phyloP scores from a whole-genome alignment of 1,140 invertebrate species.

The Coelopa frigida region DNA sequence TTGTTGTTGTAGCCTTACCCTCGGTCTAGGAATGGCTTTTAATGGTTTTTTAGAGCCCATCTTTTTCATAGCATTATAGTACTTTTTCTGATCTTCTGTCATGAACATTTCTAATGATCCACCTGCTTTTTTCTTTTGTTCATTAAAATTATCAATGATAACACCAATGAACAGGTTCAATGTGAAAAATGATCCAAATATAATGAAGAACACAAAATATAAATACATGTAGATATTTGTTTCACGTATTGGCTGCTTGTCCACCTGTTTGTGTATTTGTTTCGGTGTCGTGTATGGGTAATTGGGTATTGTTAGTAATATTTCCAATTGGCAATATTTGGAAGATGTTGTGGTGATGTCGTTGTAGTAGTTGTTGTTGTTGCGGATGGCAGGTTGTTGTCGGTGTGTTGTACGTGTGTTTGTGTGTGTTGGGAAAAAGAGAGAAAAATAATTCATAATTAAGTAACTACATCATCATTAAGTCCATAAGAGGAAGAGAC shows the following conservation, averaged over 20 bases:
- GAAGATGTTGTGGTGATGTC: slow-evolving; percentile 2
- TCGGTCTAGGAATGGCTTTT: slow-evolving; percentile 95
- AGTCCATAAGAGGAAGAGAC: neutral
- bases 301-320: no score
- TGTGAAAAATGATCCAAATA: slow-evolving; percentile 96
- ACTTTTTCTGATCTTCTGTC: slow-evolving; percentile 99
- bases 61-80: slow-evolving; percentile 99
- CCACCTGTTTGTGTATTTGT: slow-evolving; percentile 53
- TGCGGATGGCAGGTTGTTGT: slow-evolving; percentile 1
- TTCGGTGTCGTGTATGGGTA: no score
- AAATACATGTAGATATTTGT: slow-evolving; percentile 95
- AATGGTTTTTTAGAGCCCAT: slow-evolving; percentile 97
- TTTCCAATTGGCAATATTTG: neutral
- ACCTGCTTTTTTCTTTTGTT: slow-evolving; percentile 98
- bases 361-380: neutral
- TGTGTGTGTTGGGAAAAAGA: slow-evolving; percentile 11
- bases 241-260: slow-evolving; percentile 87
- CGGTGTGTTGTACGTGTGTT: slow-evolving; percentile 1
- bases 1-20: slow-evolving; percentile 55
- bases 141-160: slow-evolving; percentile 98
- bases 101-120: slow-evolving; percentile 99
- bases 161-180: slow-evolving; percentile 97
- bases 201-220: slow-evolving; percentile 97
- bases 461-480: neutral
- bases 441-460: slow-evolving; percentile 9